Conservation (phyloP, 1,140 invertebrate genomes). For the Orussus abietinus region DNA sequence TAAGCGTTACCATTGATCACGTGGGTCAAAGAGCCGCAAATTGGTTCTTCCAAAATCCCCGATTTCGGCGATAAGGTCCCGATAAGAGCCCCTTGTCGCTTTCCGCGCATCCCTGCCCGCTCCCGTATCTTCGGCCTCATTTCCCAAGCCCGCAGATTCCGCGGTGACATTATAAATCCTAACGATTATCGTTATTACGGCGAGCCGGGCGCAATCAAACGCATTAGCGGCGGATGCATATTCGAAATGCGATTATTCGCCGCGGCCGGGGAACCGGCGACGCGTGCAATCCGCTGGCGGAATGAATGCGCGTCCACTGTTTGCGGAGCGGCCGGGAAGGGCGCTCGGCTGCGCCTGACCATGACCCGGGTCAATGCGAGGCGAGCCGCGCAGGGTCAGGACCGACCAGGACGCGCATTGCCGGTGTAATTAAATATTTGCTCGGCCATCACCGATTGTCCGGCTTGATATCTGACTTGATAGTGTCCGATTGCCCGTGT, state of each 20-base stretch:
- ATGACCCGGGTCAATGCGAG: too few species aligned
- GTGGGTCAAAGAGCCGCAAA: too few species aligned
- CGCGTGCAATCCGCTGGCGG: not conserved
- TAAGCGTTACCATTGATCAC: too few species aligned
- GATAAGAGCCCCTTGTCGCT: too few species aligned
- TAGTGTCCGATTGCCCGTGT: conserved; percentile 23
- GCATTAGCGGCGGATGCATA: conserved; percentile 22
- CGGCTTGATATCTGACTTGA: conserved; percentile 28
- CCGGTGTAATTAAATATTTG: conserved; percentile 34
- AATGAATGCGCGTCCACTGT: conserved; percentile 6
- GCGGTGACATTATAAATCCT: conserved; percentile 5
- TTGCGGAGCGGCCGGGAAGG: too few species aligned
- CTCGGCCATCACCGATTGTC: conserved; percentile 19
- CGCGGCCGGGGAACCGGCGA: conserved; percentile 8
- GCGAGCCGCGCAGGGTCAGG: conserved; percentile 13
- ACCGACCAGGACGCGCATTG: conserved; percentile 9
- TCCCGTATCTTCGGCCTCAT: too few species aligned
- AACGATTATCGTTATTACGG: conserved; percentile 5
- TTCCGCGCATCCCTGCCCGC: too few species aligned
- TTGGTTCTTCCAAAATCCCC: too few species aligned
- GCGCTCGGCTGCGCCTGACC: not conserved
- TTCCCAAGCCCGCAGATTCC: too few species aligned
- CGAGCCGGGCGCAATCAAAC: conserved; percentile 13
- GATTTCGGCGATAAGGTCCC: too few species aligned
- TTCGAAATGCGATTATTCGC: conserved; percentile 24